These are phyloP conservation scores for Hemicordylus capensis DNA, from an alignment of 2,113 vertebrate genomes.

Conservation along the genomic window DNA sequence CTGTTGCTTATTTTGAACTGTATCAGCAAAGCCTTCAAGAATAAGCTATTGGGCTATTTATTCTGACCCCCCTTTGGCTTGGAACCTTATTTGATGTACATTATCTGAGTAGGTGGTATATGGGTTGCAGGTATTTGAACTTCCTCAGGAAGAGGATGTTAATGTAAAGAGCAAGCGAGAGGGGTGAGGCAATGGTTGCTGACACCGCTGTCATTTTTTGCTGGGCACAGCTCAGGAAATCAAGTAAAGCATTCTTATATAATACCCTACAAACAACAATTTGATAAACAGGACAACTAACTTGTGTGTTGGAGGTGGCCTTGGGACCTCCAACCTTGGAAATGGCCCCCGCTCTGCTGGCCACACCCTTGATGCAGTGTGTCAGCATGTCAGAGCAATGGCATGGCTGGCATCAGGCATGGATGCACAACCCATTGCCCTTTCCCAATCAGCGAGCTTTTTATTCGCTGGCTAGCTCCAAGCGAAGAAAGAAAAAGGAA, in stretches of 20 bases:
- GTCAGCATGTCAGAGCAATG: too few relatives aligned
- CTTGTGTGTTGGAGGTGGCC: too few relatives aligned
- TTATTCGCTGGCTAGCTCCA: too few relatives aligned
- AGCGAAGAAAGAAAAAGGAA: too few relatives aligned
- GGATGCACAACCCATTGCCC: too few relatives aligned
- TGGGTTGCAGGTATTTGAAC: background rate
- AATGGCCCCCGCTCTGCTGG: too few relatives aligned
- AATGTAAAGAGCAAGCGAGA: slow-evolving; percentile 1
- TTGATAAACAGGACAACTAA: too few relatives aligned
- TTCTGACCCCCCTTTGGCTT: slow-evolving; percentile 7
- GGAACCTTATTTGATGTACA: slow-evolving; percentile 9
- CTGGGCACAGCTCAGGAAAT: background rate
- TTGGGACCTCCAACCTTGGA: too few relatives aligned
- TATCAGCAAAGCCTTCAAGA: slow-evolving; percentile 47
- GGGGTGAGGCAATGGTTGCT: background rate
- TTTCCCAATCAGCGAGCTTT: too few relatives aligned
- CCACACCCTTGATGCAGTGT: too few relatives aligned
- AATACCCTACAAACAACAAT: background rate
- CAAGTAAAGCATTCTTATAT: background rate
- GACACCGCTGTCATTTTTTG: background rate
- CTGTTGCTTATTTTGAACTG: slow-evolving; percentile 44
- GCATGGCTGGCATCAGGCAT: too few relatives aligned
- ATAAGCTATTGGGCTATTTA: slow-evolving; percentile 11
- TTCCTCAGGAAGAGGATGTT: background rate
- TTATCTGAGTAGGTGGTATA: slow-evolving; percentile 22